Evolutionary conservation across 1,140 invertebrate genomes (phyloP), one percentile per base, ranked within the genome.

Genomic region (Scylla paramamosain): DNA sequence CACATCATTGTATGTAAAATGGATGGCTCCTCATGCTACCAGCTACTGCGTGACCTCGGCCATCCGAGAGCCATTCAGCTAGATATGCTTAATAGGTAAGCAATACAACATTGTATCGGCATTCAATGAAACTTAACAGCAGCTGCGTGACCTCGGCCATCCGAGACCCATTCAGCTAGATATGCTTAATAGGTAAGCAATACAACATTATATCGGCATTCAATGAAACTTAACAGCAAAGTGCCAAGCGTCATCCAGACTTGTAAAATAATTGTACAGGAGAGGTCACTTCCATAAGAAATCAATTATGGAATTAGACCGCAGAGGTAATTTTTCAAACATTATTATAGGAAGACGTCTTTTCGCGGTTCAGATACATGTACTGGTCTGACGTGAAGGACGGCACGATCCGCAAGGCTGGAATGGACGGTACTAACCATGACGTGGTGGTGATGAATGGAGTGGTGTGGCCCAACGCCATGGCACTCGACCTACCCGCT

Each of bases 101-200:
- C 12, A 32, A 31, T 39, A 39, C 39, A 39, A 39, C 39, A 39
- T 39, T 6, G 39, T 39, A 39, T 39, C 39, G 1, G 39, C 39
- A 39, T 39, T 39, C 6, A n/a, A n/a, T n/a, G n/a, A n/a, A n/a
- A n/a, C n/a, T n/a, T n/a, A n/a, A n/a, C 99, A 98, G 0, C 97
- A 99, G 0, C 97, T 99, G 28, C 98, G 98, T 29, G 98, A 97
- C 92, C 96, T 97, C 96, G 97, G 97, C 91, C 97, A 97, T 97
- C 98, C 98, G 25, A 97, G 97, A 95, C 97, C 98, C 20, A 97
- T 98, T 96, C 98, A 97, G n/a, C 97, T 98, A 10, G 97, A 98
- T 97, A 98, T 98, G 0, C 97, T 97, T 96, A 97, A 97, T 95
- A 96, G 97, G 97, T 97, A 90, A 84, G 86, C 12, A 32, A 31